Evolutionary conservation across 1,140 invertebrate species (phyloP).

Genomic region (Aphis craccivora): DNA sequence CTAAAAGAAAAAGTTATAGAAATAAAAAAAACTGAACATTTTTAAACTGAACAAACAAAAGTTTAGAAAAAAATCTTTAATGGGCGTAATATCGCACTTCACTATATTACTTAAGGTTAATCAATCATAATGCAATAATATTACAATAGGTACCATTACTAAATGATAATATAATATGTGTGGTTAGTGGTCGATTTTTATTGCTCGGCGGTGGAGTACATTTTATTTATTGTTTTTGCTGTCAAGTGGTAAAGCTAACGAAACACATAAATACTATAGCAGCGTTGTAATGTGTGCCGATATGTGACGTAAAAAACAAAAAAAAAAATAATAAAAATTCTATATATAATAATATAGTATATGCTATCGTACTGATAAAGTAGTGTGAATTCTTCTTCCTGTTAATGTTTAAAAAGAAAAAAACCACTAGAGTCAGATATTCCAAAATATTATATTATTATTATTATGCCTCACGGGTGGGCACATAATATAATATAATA

Average conservation of each 20-base stretch:
- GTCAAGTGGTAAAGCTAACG: not conserved
- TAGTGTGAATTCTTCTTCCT: not conserved
- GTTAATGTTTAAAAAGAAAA: not conserved
- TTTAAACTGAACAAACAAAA: too few species aligned
- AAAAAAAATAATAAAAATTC: not conserved
- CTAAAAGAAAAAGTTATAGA: not conserved
- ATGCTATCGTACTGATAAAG: not conserved
- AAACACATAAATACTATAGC: not conserved
- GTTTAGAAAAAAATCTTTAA: not conserved
- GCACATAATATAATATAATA: not conserved
- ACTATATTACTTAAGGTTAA: not conserved
- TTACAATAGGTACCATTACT: not conserved
- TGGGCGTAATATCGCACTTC: not conserved
- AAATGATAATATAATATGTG: not conserved
- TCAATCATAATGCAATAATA: not conserved
- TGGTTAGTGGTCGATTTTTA: not conserved
- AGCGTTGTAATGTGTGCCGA: not conserved
- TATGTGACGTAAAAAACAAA: not conserved
- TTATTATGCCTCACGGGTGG: not conserved
- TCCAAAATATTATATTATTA: slow-evolving; percentile 15
- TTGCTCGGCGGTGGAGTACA: not conserved
- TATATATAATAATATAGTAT: not conserved
- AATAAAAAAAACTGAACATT: not conserved
- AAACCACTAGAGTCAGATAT: not conserved
- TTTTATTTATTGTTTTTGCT: slow-evolving; percentile 19